Conservation (phyloP, 2,113 vertebrate species). For the Rhineura floridana region DNA sequence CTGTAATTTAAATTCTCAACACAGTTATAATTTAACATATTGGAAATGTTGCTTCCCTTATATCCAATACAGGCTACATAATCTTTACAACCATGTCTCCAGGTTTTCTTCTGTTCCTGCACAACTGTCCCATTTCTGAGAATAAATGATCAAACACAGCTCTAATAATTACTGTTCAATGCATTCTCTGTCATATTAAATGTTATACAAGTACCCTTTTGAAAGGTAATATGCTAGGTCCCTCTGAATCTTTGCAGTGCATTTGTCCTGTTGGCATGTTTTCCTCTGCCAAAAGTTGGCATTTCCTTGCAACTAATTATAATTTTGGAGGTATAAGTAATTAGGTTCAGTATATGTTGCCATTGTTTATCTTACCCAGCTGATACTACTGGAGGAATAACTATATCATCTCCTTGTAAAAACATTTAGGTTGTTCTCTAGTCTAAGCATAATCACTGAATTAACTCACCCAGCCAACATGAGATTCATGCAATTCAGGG, state of each 20-base stretch:
- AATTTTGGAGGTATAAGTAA: slow-evolving; percentile 17
- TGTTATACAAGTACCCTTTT: slow-evolving; percentile 27
- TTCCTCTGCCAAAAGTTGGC: background rate
- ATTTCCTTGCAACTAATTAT: slow-evolving; percentile 33
- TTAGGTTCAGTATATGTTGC: background rate
- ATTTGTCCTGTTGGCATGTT: slow-evolving; percentile 19
- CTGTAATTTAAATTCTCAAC: background rate
- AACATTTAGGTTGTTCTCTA: slow-evolving; percentile 89
- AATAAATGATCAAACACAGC: slow-evolving; percentile 33
- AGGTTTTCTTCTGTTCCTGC: background rate
- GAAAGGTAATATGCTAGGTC: slow-evolving; percentile 12
- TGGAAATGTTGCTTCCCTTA: background rate
- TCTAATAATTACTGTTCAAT: slow-evolving; percentile 25
- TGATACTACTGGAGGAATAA: slow-evolving; percentile 42
- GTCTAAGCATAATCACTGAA: slow-evolving; percentile 96
- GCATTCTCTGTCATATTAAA: slow-evolving; percentile 36
- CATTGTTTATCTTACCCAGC: background rate
- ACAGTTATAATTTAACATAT: background rate
- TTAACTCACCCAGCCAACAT: slow-evolving; percentile 97
- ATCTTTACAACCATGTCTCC: background rate
- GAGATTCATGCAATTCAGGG: slow-evolving; percentile 98
- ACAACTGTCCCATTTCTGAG: background rate
- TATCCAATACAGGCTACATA: background rate
- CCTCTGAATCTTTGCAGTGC: slow-evolving; percentile 18
- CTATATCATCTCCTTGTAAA: slow-evolving; percentile 32